Percentiles rank a stretch among this genome's conserved stretches.
These are phyloP conservation scores for Lateolabrax maculatus DNA, from an alignment of 2,797 vertebrate species.

Conservation along the genomic window DNA sequence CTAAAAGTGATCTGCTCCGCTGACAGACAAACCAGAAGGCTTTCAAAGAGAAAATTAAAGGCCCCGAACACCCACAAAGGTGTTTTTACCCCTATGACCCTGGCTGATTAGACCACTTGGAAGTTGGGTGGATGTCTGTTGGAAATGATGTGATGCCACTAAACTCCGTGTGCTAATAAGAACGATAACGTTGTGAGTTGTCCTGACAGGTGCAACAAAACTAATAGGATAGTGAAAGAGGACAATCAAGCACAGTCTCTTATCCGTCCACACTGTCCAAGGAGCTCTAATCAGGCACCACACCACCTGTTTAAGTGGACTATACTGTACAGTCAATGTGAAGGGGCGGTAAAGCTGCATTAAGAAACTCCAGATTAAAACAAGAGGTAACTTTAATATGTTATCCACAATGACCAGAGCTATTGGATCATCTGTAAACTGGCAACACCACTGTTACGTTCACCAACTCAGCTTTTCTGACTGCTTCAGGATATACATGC, in stretches of 20 bases:
- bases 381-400: neutral
- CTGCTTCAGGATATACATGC: neutral
- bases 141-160: neutral
- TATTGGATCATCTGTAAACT: neutral
- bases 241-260: neutral
- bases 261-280: neutral
- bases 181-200: neutral
- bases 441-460: neutral
- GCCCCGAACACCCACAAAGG: neutral
- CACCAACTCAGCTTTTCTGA: neutral
- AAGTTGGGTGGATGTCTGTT: neutral
- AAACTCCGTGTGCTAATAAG: neutral
- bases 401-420: neutral
- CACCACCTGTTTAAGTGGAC: neutral
- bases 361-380: neutral
- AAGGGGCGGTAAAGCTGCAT: neutral
- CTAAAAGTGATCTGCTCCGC: neutral
- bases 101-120: neutral
- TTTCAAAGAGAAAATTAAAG: neutral
- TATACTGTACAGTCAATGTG: neutral
- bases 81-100: neutral
- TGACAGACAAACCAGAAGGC: neutral
- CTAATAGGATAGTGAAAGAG: neutral
- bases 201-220: no score
- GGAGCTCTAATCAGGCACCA: neutral